Evolutionary conservation across 2,113 vertebrate species (phyloP).

Genomic region (Tor tambroides): DNA sequence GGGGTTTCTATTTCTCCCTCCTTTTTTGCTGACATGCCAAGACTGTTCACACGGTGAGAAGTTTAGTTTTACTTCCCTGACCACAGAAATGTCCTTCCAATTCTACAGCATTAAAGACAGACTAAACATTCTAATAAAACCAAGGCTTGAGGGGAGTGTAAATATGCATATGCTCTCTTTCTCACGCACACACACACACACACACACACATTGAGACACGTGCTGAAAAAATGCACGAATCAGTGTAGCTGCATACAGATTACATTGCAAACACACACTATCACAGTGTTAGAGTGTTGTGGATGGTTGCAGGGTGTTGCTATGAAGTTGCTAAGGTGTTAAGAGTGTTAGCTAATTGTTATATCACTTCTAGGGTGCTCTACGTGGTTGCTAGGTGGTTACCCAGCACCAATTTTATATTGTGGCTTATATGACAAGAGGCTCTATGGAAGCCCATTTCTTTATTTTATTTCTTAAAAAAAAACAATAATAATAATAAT

Average conservation of each 20-base stretch:
- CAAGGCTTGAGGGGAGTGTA: background rate
- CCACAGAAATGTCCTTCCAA: constrained; percentile 24
- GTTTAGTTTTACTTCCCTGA: background rate
- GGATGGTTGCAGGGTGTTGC: background rate
- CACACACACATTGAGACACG: background rate
- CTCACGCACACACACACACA: background rate
- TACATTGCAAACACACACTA: background rate
- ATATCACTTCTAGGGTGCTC: background rate
- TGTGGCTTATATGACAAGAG: too few species aligned
- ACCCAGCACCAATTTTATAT: too few species aligned
- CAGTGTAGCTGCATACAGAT: background rate
- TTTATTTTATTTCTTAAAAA: too few species aligned
- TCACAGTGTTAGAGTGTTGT: background rate
- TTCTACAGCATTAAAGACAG: constrained; percentile 19
- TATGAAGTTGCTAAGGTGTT: background rate
- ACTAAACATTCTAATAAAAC: constrained; percentile 38
- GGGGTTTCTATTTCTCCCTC: background rate
- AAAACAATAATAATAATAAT: too few species aligned
- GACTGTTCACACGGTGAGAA: background rate
- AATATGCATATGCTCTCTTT: background rate
- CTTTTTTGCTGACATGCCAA: background rate
- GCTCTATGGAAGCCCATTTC: too few species aligned
- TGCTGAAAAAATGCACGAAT: constrained; percentile 6
- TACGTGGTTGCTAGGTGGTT: too few species aligned
- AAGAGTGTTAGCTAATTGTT: background rate